Percentiles rank a stretch among this genome's conserved stretches.
These are phyloP conservation scores for Sabellastarte sp. DNA, from an alignment of 2,888 invertebrate genomes.

Conservation along the genomic window DNA sequence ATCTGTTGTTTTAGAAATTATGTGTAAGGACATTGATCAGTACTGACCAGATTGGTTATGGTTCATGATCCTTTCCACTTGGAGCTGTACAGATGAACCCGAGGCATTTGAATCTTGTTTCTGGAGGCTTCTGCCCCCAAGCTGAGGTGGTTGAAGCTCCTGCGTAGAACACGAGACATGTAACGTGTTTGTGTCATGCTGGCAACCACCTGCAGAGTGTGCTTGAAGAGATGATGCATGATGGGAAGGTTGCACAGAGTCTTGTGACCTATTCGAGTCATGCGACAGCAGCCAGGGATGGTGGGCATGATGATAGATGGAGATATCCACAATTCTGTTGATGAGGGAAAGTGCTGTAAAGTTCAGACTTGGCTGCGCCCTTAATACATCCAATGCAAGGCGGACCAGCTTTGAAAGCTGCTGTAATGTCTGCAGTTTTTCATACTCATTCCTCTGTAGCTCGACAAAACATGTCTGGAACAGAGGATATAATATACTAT, in stretches of 20 bases:
- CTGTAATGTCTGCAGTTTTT: constrained; percentile 49
- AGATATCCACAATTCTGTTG: constrained; percentile 65
- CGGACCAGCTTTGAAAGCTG: constrained; percentile 64
- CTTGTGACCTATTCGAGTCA: neutral
- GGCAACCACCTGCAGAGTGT: too few species aligned
- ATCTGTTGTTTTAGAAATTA: too few species aligned
- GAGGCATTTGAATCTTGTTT: neutral
- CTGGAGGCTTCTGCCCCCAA: neutral
- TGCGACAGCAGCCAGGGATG: constrained; percentile 35
- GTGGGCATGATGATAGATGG: constrained; percentile 60
- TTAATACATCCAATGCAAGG: constrained; percentile 64
- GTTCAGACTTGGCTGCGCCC: constrained; percentile 58
- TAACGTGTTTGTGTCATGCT: too few species aligned
- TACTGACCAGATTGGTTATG: too few species aligned
- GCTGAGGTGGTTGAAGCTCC: too few species aligned
- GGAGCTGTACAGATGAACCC: neutral
- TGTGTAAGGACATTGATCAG: too few species aligned
- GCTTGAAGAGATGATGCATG: too few species aligned
- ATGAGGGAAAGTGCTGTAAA: constrained; percentile 67
- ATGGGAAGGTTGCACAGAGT: too few species aligned
- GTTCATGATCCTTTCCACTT: neutral
- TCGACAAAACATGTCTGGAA: constrained; percentile 30
- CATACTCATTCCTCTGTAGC: constrained; percentile 20
- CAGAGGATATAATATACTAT: too few species aligned
- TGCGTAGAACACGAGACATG: too few species aligned